Evolutionary conservation across 2,113 vertebrate genomes (phyloP).

Genomic region (Cephalopholis sonnerati): DNA sequence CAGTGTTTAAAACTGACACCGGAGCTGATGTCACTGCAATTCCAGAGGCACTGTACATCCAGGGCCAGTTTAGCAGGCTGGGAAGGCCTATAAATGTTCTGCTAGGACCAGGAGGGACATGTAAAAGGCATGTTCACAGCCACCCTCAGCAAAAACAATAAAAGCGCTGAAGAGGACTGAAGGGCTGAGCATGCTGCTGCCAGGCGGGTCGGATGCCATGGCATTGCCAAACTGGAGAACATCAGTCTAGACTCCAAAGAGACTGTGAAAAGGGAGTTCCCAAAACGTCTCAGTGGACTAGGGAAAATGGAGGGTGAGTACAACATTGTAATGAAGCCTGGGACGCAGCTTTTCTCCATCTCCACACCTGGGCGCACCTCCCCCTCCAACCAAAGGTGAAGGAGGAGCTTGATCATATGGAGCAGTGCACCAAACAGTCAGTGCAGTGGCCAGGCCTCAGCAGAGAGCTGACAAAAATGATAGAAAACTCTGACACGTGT

Average conservation of each 20-base stretch:
- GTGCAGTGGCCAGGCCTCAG: slow-evolving; percentile 39
- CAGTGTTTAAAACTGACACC: slow-evolving; percentile 43
- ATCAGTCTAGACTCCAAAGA: background rate
- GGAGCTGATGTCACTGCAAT: slow-evolving; percentile 28
- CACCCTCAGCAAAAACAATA: background rate
- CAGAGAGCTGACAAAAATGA: slow-evolving; percentile 14
- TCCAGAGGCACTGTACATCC: background rate
- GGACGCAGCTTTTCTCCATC: background rate
- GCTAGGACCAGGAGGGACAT: background rate
- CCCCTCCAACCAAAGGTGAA: background rate
- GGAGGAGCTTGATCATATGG: background rate
- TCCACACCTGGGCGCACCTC: background rate
- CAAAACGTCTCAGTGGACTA: background rate
- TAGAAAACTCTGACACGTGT: slow-evolving; percentile 39
- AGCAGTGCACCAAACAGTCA: background rate
- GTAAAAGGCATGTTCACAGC: slow-evolving; percentile 18
- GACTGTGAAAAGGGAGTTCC: background rate
- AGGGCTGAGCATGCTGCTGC: background rate
- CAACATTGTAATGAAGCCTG: background rate
- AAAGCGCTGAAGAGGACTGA: background rate
- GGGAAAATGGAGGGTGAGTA: background rate
- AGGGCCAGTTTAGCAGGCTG: background rate
- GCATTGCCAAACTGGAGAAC: background rate
- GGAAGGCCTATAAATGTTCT: background rate
- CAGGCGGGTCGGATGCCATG: background rate